Evolutionary conservation across 2,113 vertebrate genomes (phyloP), one percentile per base, ranked within the genome.

Genomic region (Brachypteracias leptosomus): DNA sequence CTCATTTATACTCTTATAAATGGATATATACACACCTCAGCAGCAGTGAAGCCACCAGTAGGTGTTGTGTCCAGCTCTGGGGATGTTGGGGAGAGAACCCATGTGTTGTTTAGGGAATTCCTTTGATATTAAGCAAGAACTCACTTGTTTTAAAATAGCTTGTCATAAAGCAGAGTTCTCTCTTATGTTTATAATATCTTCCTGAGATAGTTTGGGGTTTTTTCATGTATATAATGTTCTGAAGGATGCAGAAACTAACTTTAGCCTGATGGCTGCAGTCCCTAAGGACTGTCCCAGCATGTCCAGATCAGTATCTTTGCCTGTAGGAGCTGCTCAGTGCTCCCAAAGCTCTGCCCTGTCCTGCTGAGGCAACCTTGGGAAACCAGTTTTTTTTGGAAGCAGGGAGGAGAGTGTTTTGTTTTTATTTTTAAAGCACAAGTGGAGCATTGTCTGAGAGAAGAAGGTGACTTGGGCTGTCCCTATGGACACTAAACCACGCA

Each of bases 391-490:
- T 10, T 6, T 24, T 31, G 19, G 17, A 13, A 3, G 4, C 28
- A 16, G 35, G 18, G 58, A 63, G 44, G 38, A 38, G 18, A 2
- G 1, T 8, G 28, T 3, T 46, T 44, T 11, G 35, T 2, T 31
- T 25, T 71, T 7, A 0, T 10, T 61, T 38, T 28, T 46, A 10
- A 35, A 19, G 38, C 62, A 16, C 29, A 13, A 4, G 29, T 6
- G 46, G 71, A 25, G 6, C 1, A 7, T 29, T 46, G 40, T 6
- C 22, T 44, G 7, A 26, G 42, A n/a, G 54, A 61, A 36, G 44
- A 5, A 10, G 26, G 1, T 3, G 1, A 5, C 2, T 3, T 1
- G 11, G 22, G 25, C n/a, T 24, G 13, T 10, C 7, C 1, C 0
- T 29, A 2, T 3, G 16, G 55, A 4, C 9, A 4, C 26, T 4